Conservation (phyloP, 2,888 invertebrate species). For the Acronicta alni region DNA sequence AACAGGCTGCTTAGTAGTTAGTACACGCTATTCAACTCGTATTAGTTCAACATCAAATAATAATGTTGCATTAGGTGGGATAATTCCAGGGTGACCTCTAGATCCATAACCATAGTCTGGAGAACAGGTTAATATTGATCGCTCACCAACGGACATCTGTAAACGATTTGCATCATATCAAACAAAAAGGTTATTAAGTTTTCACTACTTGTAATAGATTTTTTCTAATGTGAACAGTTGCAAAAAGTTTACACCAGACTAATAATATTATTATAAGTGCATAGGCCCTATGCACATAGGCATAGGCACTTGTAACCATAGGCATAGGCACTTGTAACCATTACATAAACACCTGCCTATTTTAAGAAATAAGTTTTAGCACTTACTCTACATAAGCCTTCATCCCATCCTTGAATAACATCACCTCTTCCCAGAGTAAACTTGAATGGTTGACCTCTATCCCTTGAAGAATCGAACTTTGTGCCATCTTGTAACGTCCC, state of each 20-base stretch:
- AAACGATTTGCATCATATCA: slow-evolving; percentile 9
- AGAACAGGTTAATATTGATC: slow-evolving; percentile 96
- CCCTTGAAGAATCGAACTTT: slow-evolving; percentile 98
- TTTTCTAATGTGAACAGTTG: too few species aligned
- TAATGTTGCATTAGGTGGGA: slow-evolving; percentile 97
- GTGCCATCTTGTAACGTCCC: slow-evolving; percentile 96
- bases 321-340: too few species aligned
- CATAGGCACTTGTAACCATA: too few species aligned
- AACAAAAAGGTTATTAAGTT: background rate
- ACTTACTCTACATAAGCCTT: slow-evolving; percentile 95
- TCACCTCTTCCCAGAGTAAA: slow-evolving; percentile 98
- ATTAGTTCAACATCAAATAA: slow-evolving; percentile 99
- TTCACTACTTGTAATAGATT: too few species aligned
- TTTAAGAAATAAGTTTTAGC: too few species aligned
- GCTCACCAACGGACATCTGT: slow-evolving; percentile 98
- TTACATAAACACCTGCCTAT: too few species aligned
- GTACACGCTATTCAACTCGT: slow-evolving; percentile 91
- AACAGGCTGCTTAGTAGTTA: background rate
- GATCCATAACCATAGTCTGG: slow-evolving; percentile 98
- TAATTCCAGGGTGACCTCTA: slow-evolving; percentile 97
- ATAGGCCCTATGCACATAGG: too few species aligned
- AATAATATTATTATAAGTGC: too few species aligned
- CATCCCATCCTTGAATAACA: slow-evolving; percentile 99
- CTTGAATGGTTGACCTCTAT: slow-evolving; percentile 97
- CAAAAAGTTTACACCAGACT: too few species aligned